Percentiles rank a stretch among this genome's conserved stretches.
Evolutionary conservation across 1,140 invertebrate species (phyloP).

Genomic region (Drosophila truncata): DNA sequence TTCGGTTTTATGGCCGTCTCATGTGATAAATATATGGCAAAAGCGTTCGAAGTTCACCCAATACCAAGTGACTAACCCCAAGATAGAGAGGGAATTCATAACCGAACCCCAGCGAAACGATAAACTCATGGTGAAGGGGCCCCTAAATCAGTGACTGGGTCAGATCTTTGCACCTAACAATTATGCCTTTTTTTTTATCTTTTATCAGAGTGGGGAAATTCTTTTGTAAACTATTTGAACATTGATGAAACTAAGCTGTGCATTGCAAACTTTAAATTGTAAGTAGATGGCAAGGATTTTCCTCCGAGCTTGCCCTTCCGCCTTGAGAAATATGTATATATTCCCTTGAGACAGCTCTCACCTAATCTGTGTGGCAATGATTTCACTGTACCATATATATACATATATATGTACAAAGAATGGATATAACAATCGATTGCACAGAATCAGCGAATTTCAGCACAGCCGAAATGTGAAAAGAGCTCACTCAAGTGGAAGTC

Average conservation of each 20-base stretch:
- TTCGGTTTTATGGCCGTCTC: slow-evolving; percentile 45
- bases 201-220: not conserved
- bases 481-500: slow-evolving; percentile 44
- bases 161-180: slow-evolving; percentile 23
- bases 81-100: slow-evolving; percentile 13
- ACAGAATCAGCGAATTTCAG: slow-evolving; percentile 41
- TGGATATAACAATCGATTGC: slow-evolving; percentile 26
- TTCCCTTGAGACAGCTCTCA: not conserved
- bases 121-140: slow-evolving; percentile 5
- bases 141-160: slow-evolving; percentile 8
- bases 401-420: not conserved
- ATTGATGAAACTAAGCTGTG: not conserved
- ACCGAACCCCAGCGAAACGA: slow-evolving; percentile 11
- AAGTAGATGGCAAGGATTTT: no score
- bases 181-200: not conserved
- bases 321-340: not conserved
- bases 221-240: not conserved
- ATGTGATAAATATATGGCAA: slow-evolving; percentile 57
- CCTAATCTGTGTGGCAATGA: slow-evolving; percentile 16
- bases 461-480: slow-evolving; percentile 24
- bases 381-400: not conserved
- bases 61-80: slow-evolving; percentile 38
- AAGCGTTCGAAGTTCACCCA: slow-evolving; percentile 46
- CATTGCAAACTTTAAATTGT: not conserved
- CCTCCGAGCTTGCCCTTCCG: not conserved